These are phyloP conservation scores for Lasioglossum lativentre DNA, from an alignment of 2,888 invertebrate genomes.

Conservation along the genomic window DNA sequence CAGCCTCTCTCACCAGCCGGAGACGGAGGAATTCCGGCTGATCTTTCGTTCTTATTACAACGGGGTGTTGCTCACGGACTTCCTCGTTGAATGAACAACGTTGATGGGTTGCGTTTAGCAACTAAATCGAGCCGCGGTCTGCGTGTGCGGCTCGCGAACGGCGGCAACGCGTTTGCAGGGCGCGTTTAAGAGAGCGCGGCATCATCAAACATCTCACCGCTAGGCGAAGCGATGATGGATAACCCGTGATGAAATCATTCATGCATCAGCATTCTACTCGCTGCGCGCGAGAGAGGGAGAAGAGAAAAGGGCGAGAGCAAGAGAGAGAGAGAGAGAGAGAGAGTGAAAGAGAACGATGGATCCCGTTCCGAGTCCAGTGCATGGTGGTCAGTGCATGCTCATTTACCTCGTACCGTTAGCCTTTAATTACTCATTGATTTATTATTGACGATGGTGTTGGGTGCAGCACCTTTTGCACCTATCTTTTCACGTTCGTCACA, in stretches of 20 bases:
- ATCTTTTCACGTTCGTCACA: slow-evolving; percentile 52
- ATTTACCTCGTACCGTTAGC: slow-evolving; percentile 79
- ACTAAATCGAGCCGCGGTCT: slow-evolving; percentile 47
- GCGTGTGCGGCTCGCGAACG: slow-evolving; percentile 36
- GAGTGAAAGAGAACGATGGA: slow-evolving; percentile 9
- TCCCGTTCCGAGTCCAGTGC: slow-evolving; percentile 32
- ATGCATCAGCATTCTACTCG: slow-evolving; percentile 75
- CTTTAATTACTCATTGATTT: slow-evolving; percentile 83
- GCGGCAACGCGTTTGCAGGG: slow-evolving; percentile 45
- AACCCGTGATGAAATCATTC: slow-evolving; percentile 82
- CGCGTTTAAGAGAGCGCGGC: slow-evolving; percentile 73
- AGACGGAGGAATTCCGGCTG: slow-evolving; percentile 2
- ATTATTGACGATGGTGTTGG: slow-evolving; percentile 73
- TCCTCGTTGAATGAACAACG: slow-evolving; percentile 25
- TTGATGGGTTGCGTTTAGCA: slow-evolving; percentile 38
- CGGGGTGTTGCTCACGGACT: slow-evolving; percentile 5
- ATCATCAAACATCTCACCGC: slow-evolving; percentile 80
- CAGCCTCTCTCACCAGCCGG: not conserved
- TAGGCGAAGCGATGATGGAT: slow-evolving; percentile 82
- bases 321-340: slow-evolving; percentile 1
- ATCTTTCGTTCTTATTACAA: not conserved
- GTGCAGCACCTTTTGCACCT: slow-evolving; percentile 67
- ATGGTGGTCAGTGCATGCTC: slow-evolving; percentile 56
- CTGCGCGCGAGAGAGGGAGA: not conserved
- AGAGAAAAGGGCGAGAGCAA: slow-evolving; percentile 2